Evolutionary conservation across 2,888 invertebrate species (phyloP).

Genomic region (Oscheius onirici): DNA sequence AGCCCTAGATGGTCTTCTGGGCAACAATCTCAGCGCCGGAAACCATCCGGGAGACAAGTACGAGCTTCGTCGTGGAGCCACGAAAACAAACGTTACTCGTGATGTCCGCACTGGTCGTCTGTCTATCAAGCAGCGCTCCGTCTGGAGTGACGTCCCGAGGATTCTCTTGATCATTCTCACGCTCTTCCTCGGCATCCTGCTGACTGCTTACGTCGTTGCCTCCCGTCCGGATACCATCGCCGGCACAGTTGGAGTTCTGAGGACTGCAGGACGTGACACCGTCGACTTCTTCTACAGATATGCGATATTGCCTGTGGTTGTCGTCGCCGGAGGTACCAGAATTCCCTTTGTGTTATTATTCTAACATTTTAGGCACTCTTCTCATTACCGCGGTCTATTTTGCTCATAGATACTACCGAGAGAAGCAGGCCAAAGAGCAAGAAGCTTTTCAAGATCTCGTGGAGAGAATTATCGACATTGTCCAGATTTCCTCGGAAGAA

Average conservation of each 20-base stretch:
- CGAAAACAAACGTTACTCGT: slow-evolving; percentile 38
- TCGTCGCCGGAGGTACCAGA: slow-evolving; percentile 34
- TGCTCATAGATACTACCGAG: slow-evolving; percentile 43
- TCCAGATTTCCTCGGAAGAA: slow-evolving; percentile 38
- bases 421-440: slow-evolving; percentile 43
- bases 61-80: slow-evolving; percentile 47
- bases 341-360: not conserved
- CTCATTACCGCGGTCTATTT: slow-evolving; percentile 43
- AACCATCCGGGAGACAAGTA: slow-evolving; percentile 41
- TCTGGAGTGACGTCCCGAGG: slow-evolving; percentile 40
- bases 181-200: slow-evolving; percentile 42
- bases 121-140: slow-evolving; percentile 41
- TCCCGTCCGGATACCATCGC: slow-evolving; percentile 40
- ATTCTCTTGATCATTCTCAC: slow-evolving; percentile 42
- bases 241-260: slow-evolving; percentile 34
- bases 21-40: slow-evolving; percentile 43
- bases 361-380: slow-evolving; percentile 37
- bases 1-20: slow-evolving; percentile 47
- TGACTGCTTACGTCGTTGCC: slow-evolving; percentile 48
- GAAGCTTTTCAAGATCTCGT: slow-evolving; percentile 52
- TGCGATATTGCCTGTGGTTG: slow-evolving; percentile 56
- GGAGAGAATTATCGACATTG: slow-evolving; percentile 57
- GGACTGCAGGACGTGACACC: slow-evolving; percentile 38
- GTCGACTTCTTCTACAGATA: slow-evolving; percentile 59
- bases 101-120: slow-evolving; percentile 41